These are phyloP conservation scores for Rhogogaster chlorosoma DNA, from an alignment of 2,888 invertebrate genomes.

Conservation along the genomic window DNA sequence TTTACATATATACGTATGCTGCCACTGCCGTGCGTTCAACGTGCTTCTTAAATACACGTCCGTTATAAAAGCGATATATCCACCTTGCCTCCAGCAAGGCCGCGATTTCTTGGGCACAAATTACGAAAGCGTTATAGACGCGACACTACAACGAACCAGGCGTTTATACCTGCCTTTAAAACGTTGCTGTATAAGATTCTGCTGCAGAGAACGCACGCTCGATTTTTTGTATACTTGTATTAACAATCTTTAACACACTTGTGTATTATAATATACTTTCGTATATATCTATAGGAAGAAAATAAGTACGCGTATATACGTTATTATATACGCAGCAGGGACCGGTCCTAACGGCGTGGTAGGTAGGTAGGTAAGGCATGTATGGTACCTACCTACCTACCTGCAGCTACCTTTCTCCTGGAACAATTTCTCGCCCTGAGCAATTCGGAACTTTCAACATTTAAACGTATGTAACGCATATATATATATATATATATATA, in stretches of 20 bases:
- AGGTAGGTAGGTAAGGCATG: neutral
- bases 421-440: conserved; percentile 65
- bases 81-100: conserved; percentile 74
- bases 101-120: conserved; percentile 69
- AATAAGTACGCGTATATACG: neutral
- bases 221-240: neutral
- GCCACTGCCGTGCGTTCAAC: neutral
- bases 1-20: neutral
- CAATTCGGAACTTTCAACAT: conserved; percentile 55
- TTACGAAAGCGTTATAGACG: conserved; percentile 41
- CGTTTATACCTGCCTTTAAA: too few relatives aligned
- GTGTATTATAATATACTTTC: neutral
- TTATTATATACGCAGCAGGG: neutral
- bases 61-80: conserved; percentile 56
- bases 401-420: conserved; percentile 63
- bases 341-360: conserved; percentile 12
- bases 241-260: neutral
- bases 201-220: neutral
- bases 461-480: neutral
- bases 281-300: neutral
- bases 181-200: too few relatives aligned
- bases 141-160: too few relatives aligned
- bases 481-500: too few relatives aligned
- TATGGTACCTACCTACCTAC: neutral
- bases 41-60: neutral